phyloP scores from a whole-genome alignment of 1,140 invertebrate species.

The Sitophilus oryzae region DNA sequence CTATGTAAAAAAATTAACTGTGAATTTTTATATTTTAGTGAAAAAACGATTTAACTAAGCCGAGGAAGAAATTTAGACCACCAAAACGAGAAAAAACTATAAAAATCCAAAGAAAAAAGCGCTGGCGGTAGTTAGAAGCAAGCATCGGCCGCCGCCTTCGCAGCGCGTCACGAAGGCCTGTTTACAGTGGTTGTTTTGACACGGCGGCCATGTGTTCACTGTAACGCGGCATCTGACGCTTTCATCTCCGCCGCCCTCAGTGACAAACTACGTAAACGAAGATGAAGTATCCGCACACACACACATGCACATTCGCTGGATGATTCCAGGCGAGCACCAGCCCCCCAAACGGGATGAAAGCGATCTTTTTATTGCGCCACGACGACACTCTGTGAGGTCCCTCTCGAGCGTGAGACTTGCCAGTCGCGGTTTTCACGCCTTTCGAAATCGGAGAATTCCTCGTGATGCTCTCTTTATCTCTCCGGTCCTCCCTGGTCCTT shows the following conservation, averaged over 20 bases:
- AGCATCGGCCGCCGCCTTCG: no score
- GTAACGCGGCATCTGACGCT: slow-evolving; percentile 21
- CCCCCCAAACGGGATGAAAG: slow-evolving; percentile 1
- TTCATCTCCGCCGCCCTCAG: slow-evolving; percentile 28
- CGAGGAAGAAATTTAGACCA: no score
- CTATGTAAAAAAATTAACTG: no score
- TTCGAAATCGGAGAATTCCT: neutral
- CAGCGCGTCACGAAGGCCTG: no score
- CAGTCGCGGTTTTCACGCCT: slow-evolving; percentile 18
- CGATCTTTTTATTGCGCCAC: slow-evolving; percentile 15
- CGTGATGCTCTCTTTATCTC: no score
- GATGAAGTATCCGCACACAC: slow-evolving; percentile 24
- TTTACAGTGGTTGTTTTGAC: slow-evolving; percentile 29
- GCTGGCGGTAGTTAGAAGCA: no score
- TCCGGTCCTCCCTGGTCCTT: no score
- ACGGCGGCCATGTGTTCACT: slow-evolving; percentile 29
- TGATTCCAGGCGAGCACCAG: neutral
- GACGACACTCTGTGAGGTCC: slow-evolving; percentile 18
- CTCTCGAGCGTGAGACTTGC: slow-evolving; percentile 22
- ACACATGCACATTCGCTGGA: slow-evolving; percentile 1
- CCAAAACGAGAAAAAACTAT: no score
- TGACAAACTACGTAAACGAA: slow-evolving; percentile 30
- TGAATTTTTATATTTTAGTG: no score
- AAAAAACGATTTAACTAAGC: no score
- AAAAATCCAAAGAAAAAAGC: no score